Evolutionary conservation across 2,797 vertebrate species (phyloP).

Genomic region (Pangasius macronema): DNA sequence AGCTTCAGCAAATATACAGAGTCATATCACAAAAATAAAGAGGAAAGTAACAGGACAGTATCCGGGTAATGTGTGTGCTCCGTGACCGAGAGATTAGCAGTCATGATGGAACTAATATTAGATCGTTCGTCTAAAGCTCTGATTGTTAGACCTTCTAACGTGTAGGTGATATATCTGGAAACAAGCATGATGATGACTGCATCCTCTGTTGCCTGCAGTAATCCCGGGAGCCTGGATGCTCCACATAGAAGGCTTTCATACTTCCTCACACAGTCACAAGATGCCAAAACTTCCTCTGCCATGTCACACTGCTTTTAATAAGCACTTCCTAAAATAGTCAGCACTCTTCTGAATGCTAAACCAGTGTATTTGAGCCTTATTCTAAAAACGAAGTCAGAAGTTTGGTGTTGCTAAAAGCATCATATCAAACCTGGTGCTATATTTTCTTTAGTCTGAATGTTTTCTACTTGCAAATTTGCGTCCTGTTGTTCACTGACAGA

Average conservation of each 20-base stretch:
- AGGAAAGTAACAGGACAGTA: not conserved
- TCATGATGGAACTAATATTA: not conserved
- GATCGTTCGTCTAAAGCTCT: not conserved
- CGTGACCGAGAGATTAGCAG: too few species aligned
- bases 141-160: not conserved
- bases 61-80: not conserved
- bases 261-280: slow-evolving; percentile 17
- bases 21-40: not conserved
- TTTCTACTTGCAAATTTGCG: not conserved
- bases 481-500: not conserved
- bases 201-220: not conserved
- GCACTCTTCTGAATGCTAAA: not conserved
- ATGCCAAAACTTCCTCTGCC: slow-evolving; percentile 10
- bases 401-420: not conserved
- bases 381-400: not conserved
- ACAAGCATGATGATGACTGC: not conserved
- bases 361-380: not conserved
- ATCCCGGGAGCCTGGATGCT: slow-evolving; percentile 18
- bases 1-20: not conserved
- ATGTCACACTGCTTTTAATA: slow-evolving; percentile 10
- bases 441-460: not conserved
- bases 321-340: slow-evolving; percentile 11
- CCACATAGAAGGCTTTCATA: slow-evolving; percentile 11
- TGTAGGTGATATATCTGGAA: not conserved
- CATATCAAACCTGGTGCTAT: not conserved